Evolutionary conservation across 2,888 invertebrate genomes (phyloP).

Genomic region (Hirtodrosophila cameraria): DNA sequence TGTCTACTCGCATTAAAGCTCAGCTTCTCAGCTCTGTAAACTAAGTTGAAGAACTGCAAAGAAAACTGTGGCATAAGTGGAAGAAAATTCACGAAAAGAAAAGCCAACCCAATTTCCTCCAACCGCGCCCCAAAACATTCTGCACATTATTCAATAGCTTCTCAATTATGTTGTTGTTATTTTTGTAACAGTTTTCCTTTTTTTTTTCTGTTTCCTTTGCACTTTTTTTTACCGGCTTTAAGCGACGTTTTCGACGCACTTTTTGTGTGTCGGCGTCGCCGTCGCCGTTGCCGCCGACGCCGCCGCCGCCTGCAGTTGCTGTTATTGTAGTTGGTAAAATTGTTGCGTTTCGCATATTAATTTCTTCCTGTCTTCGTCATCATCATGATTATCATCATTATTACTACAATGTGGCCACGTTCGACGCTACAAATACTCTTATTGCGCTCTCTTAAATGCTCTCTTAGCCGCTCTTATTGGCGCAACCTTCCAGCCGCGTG

Average conservation of each 20-base stretch:
- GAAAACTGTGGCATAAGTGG: constrained; percentile 12
- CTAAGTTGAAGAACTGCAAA: constrained; percentile 7
- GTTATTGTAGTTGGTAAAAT: constrained; percentile 72
- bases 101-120: constrained; percentile 14
- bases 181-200: constrained; percentile 37
- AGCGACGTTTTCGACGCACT: constrained; percentile 54
- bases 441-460: constrained; percentile 50
- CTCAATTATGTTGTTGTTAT: constrained; percentile 46
- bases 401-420: constrained; percentile 33
- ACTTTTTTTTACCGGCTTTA: constrained; percentile 59
- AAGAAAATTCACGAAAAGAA: constrained; percentile 14
- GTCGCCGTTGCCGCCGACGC: constrained; percentile 19
- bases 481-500: constrained; percentile 61
- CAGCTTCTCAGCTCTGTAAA: neutral
- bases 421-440: constrained; percentile 38
- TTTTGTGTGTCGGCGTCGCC: constrained; percentile 39
- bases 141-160: constrained; percentile 53
- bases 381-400: constrained; percentile 37
- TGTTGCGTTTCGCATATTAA: constrained; percentile 80
- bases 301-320: constrained; percentile 29
- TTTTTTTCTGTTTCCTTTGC: constrained; percentile 14
- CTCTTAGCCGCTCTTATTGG: constrained; percentile 68
- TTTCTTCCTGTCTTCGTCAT: constrained; percentile 66
- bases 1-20: neutral
- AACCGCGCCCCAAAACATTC: constrained; percentile 58